These are phyloP conservation scores for Ladona fulva DNA, from an alignment of 1,140 invertebrate species.

Conservation along the genomic window DNA sequence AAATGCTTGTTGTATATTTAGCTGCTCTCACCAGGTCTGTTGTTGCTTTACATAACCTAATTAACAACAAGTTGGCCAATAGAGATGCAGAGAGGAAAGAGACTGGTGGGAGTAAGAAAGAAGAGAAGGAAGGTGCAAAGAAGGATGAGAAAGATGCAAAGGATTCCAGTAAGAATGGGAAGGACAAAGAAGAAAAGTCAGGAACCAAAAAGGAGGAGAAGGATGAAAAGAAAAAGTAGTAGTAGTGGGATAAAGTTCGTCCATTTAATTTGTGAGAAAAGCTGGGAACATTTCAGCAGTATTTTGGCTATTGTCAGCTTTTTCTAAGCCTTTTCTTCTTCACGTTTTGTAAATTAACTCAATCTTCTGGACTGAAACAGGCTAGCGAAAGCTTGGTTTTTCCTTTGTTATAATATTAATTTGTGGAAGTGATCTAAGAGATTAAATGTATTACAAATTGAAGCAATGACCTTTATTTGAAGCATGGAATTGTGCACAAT, in stretches of 20 bases:
- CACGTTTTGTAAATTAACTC: too few relatives aligned
- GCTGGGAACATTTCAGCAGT: too few relatives aligned
- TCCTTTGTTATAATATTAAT: too few relatives aligned
- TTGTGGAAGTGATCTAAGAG: too few relatives aligned
- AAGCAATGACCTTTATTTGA: too few relatives aligned
- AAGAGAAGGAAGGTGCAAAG: constrained; percentile 58
- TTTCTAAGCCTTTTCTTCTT: too few relatives aligned
- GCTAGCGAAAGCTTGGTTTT: too few relatives aligned
- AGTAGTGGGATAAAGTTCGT: neutral
- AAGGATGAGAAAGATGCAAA: constrained; percentile 65
- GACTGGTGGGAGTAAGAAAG: constrained; percentile 45
- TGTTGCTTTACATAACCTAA: constrained; percentile 96
- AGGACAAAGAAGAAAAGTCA: neutral
- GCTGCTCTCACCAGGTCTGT: constrained; percentile 95
- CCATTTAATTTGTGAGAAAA: too few relatives aligned
- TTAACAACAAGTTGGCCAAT: constrained; percentile 98
- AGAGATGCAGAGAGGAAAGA: constrained; percentile 83
- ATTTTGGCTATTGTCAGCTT: too few relatives aligned
- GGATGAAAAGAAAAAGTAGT: neutral
- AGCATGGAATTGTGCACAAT: too few relatives aligned
- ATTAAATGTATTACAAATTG: too few relatives aligned
- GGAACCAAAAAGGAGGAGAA: neutral
- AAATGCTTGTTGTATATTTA: constrained; percentile 93
- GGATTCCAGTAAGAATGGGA: constrained; percentile 29
- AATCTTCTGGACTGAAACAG: too few relatives aligned